Percentiles rank a stretch among this genome's conserved stretches.
phyloP scores from a whole-genome alignment of 2,113 vertebrate genomes.

The Felis chaus region DNA sequence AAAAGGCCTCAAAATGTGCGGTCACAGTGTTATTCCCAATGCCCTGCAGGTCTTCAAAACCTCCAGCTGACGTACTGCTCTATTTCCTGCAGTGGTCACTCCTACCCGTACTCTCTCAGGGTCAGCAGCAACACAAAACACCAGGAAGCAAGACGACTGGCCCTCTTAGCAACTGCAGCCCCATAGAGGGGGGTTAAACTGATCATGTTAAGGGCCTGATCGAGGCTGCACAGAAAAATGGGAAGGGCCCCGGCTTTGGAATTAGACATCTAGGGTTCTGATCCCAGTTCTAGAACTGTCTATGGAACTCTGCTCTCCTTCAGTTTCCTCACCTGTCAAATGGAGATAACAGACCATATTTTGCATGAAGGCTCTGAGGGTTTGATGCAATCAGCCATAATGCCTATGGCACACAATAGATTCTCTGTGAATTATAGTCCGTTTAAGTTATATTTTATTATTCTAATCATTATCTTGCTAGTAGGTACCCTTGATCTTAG shows the following conservation, averaged over 20 bases:
- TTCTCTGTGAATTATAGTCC: background rate
- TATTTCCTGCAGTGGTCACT: background rate
- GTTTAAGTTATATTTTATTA: background rate
- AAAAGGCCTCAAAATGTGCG: conserved; percentile 30
- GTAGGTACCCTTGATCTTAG: background rate
- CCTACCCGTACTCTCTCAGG: background rate
- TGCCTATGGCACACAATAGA: background rate
- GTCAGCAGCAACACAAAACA: background rate
- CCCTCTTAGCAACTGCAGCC: background rate
- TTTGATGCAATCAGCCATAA: background rate
- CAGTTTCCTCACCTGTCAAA: background rate
- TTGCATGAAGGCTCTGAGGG: background rate
- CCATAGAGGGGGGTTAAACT: background rate
- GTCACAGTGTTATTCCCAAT: background rate
- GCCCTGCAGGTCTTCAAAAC: conserved; percentile 1
- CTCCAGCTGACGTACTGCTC: background rate
- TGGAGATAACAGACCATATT: background rate
- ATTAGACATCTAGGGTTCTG: background rate
- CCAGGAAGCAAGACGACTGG: background rate
- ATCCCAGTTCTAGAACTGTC: background rate
- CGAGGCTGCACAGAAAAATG: background rate
- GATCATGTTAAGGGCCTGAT: background rate
- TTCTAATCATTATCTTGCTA: conserved; percentile 4
- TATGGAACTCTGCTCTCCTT: background rate
- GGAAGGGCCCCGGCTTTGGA: background rate